Evolutionary conservation across 1,140 invertebrate species (phyloP).

Genomic region (Portunus trituberculatus): DNA sequence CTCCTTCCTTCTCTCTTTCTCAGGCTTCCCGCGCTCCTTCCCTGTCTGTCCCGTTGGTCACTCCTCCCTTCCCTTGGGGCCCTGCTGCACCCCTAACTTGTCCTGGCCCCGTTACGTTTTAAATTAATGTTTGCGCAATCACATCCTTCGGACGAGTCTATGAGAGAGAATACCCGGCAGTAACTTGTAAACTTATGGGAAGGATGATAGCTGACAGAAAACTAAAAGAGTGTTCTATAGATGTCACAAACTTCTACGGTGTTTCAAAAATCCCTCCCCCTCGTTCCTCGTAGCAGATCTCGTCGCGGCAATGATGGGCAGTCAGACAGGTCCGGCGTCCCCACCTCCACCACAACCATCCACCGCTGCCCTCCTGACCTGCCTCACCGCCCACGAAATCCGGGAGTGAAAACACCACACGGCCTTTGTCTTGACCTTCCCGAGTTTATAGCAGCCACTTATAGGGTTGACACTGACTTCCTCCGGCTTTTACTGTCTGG

Average conservation of each 20-base stretch:
- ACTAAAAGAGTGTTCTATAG: neutral
- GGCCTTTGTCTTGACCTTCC: neutral
- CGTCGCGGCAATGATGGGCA: neutral
- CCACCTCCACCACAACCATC: neutral
- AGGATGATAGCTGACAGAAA: neutral
- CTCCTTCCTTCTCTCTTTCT: neutral
- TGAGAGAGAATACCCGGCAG: neutral
- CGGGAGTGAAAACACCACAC: neutral
- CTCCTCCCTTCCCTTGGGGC: neutral
- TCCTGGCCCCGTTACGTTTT: neutral
- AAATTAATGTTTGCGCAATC: neutral
- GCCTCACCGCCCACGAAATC: neutral
- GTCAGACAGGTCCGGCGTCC: neutral
- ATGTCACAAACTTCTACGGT: neutral
- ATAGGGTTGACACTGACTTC: too few relatives aligned
- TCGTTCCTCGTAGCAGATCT: neutral
- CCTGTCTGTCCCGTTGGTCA: neutral
- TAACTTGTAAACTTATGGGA: neutral
- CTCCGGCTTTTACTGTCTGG: too few relatives aligned
- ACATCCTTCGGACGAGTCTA: neutral
- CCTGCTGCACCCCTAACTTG: neutral
- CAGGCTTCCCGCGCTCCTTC: neutral
- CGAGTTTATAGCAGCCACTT: too few relatives aligned
- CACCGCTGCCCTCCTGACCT: neutral
- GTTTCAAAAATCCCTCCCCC: neutral